Percentiles rank a stretch among this genome's conserved stretches.
Evolutionary conservation across 2,888 invertebrate species (phyloP).

Genomic region (Dascillus cervinus): DNA sequence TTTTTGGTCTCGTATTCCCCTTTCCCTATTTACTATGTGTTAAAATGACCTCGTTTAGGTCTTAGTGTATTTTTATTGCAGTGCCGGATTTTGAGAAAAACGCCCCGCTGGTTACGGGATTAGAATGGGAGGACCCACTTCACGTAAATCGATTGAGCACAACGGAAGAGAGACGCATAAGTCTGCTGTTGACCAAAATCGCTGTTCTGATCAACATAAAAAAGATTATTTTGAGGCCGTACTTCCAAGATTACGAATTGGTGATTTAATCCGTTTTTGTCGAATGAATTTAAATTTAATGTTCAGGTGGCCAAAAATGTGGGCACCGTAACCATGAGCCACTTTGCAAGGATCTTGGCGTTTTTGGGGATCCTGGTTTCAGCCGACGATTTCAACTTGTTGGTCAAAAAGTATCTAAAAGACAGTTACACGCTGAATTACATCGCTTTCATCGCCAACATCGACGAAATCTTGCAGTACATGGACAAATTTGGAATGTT

Average conservation of each 20-base stretch:
- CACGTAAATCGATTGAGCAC: conserved; percentile 57
- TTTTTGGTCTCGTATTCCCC: too few species aligned
- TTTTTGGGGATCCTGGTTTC: conserved; percentile 63
- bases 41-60: too few species aligned
- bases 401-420: conserved; percentile 68
- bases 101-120: conserved; percentile 44
- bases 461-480: conserved; percentile 59
- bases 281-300: conserved; percentile 1
- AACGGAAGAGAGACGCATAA: conserved; percentile 59
- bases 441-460: conserved; percentile 61
- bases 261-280: conserved; percentile 33
- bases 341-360: conserved; percentile 66
- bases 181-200: conserved; percentile 65
- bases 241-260: conserved; percentile 67
- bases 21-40: too few species aligned
- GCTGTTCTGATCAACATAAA: conserved; percentile 50
- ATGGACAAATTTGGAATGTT: conserved; percentile 46
- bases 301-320: conserved; percentile 62
- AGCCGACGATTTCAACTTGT: conserved; percentile 62
- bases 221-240: conserved; percentile 60
- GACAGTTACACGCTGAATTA: conserved; percentile 73
- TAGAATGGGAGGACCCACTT: conserved; percentile 64
- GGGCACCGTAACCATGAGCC: conserved; percentile 68
- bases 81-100: conserved; percentile 46
- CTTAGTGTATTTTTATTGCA: conserved; percentile 22